Evolutionary conservation across 2,797 vertebrate species (phyloP), one percentile per base, ranked within the genome.

Genomic region (Caiman crocodilus): DNA sequence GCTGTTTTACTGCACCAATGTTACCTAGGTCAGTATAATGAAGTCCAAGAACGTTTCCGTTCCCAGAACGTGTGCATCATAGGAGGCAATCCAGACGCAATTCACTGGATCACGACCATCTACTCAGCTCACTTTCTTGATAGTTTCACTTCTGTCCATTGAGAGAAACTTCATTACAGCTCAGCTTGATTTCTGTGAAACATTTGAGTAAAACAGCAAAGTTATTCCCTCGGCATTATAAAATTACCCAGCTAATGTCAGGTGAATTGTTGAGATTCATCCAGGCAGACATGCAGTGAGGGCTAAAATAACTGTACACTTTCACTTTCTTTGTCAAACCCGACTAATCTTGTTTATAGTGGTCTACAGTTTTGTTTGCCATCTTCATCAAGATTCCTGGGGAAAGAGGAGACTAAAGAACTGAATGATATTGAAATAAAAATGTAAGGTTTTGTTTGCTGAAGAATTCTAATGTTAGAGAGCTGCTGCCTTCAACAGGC

Each of bases 381-480:
- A 84, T 79, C 91, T 96, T 95, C 85, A 92, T 96, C 93, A 92
- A 71, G 90, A 95, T 95, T 96, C 82, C 20, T 13, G 25, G 84
- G 94, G 67, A 16, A 92, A 89, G 89, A 92, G 76, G 73, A 77
- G 61, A 89, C 96, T 97, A 94, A 95, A 97, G 97, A 96, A 97
- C 96, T 93, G 88, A 96, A 96, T 76, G 93, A 94, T 97, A 97
- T 95, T 97, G 96, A 96, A 98, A 97, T 97, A 97, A 98, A 97
- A 93, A 76, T 4, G 42, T 59, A 79, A 82, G 96, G 87, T 97
- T 96, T 97, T 97, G 95, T 93, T 94, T 97, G 84, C 89, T 65
- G 57, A 96, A 96, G 92, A 94, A 90, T 86, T 93, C 87, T 94
- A 92, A 96, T 97, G 87, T 96, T 97, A 96, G 94, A 97, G 93